Conservation (phyloP, 2,888 invertebrate genomes). For the Herminia tarsipennalis region DNA sequence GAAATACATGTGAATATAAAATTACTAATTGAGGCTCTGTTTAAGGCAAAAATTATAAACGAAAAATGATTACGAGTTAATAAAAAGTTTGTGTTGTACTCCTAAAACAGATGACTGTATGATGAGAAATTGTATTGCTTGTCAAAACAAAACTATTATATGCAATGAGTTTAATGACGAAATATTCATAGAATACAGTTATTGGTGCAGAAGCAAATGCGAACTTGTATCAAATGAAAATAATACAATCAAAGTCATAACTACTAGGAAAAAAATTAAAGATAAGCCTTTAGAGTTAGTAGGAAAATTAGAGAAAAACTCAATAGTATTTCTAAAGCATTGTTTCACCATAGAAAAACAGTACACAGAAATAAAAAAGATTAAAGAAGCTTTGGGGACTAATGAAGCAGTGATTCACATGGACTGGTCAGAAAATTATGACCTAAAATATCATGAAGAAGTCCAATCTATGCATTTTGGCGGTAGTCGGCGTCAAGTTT, state of each 20-base stretch:
- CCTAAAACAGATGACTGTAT: no score
- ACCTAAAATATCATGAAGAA: slow-evolving; percentile 3
- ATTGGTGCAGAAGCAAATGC: background rate
- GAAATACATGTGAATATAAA: slow-evolving; percentile 7
- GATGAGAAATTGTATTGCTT: no score
- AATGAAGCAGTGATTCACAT: slow-evolving; percentile 4
- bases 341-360: no score
- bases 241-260: background rate
- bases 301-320: background rate
- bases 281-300: background rate
- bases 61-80: no score
- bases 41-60: no score
- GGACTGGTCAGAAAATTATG: slow-evolving; percentile 7
- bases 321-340: no score
- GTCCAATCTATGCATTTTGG: slow-evolving; percentile 7
- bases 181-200: background rate
- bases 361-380: background rate
- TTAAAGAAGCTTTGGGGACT: background rate
- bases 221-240: background rate
- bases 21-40: no score
- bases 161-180: background rate
- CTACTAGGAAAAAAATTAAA: background rate
- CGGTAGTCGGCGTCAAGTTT: slow-evolving; percentile 1
- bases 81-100: no score
- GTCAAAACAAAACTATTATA: no score